Base-by-base conservation (phyloP, 2,888 invertebrate genomes). In the Metacarcinus magister region DNA sequence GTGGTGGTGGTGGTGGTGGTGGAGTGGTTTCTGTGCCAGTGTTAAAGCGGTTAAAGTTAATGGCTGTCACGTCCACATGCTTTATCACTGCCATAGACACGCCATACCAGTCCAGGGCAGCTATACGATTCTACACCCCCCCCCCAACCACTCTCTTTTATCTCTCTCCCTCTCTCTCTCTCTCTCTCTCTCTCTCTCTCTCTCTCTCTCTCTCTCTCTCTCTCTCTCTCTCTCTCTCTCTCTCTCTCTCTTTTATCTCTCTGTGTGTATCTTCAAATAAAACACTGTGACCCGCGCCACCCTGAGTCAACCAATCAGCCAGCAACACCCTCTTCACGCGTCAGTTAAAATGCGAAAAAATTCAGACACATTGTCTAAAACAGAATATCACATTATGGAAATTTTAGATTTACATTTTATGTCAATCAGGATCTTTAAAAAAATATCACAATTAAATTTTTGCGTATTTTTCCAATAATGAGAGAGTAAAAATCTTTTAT, bases 81-180 rank as follows among this genome's bases (percentile, higher is more conserved):
- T 32, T 87, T 87, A 87, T 87, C 39, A 87, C 32, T 87, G 87
- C 87, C 87, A 87, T 87, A 87, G 75, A 75, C 75, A 75, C 75
- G 32, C 39, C 87, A 87, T 87, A 87, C 87, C 87, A 87, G 32
- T 32, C 39, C 87, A 87, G 32, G 16, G 87, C 87, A 87, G 39
- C 32, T 10, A 23, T 32, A 39, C 39, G n/a, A 87, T n/a, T 44
- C 44, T n/a, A 19, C 19, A 46, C 28, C 91, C 39, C 48, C 19
- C 54, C 54, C 91, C 91, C 7, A 23, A 0, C 28, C 91, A 5
- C 32, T 54, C 92, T 54, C 60, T 54, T n/a, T 19, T 46, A 10
- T n/a, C 16, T 32, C 54, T 54, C 92, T 54, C 54, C 32, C 60
- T 16, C 60, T 92, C 48, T 28, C 54, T 32, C 19, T n/a, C 10